Evolutionary conservation across 2,113 vertebrate genomes (phyloP).

Genomic region (Theropithecus gelada): DNA sequence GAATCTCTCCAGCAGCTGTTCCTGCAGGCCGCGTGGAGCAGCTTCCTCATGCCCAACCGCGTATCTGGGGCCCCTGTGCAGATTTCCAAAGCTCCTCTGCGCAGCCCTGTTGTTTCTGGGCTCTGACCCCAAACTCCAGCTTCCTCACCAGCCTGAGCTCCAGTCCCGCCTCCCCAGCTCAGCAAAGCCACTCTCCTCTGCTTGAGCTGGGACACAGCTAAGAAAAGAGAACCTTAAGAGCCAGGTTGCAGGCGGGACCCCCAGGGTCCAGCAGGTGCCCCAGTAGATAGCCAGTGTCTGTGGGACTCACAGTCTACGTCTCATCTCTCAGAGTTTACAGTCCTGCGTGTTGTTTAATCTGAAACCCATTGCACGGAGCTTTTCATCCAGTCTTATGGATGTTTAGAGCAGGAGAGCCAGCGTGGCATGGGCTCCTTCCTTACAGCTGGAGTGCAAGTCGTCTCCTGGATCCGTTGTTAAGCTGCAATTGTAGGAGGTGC

Average conservation of each 20-base stretch:
- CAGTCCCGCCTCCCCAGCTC: no score
- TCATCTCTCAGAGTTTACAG: fast-evolving
- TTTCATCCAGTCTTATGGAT: fast-evolving
- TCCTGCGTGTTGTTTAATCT: background rate
- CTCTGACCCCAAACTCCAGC: background rate
- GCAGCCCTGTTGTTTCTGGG: fast-evolving
- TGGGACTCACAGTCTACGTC: fast-evolving
- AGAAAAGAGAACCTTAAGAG: no score
- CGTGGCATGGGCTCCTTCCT: background rate
- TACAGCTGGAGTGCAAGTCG: background rate
- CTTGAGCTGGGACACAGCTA: background rate
- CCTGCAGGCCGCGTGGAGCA: fast-evolving
- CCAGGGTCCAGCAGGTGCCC: no score
- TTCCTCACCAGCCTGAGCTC: background rate
- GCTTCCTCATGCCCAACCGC: fast-evolving
- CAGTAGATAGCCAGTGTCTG: fast-evolving
- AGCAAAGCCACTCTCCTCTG: background rate
- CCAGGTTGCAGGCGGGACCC: no score
- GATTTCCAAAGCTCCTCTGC: background rate
- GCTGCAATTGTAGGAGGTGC: fast-evolving
- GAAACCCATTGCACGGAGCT: fast-evolving
- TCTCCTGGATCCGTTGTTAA: fast-evolving
- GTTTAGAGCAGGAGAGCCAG: background rate
- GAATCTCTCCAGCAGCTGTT: background rate
- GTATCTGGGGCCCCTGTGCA: fast-evolving